Percentiles rank a stretch among this genome's conserved stretches.
Evolutionary conservation across 2,888 invertebrate species (phyloP).

Genomic region (Melipona bicolor): DNA sequence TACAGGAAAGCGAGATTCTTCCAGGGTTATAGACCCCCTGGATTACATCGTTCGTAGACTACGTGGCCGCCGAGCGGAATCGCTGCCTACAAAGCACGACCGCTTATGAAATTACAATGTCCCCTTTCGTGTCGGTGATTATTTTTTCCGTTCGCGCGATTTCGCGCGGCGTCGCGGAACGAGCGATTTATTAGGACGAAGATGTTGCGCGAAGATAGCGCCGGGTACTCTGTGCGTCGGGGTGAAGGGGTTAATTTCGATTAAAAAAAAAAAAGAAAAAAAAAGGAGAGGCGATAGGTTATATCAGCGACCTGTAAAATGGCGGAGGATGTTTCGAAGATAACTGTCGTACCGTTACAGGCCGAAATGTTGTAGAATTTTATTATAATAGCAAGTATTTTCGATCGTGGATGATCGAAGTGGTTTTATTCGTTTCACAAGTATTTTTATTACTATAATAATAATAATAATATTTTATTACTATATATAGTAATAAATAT

Average conservation of each 20-base stretch:
- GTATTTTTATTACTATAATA: too few relatives aligned
- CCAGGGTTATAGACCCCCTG: constrained; percentile 54
- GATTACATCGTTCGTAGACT: constrained; percentile 44
- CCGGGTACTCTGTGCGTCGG: not conserved
- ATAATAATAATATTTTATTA: too few relatives aligned
- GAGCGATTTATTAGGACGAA: constrained; percentile 19
- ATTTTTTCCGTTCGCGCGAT: constrained; percentile 35
- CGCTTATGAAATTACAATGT: constrained; percentile 48
- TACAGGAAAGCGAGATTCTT: constrained; percentile 52
- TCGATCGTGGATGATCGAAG: too few relatives aligned
- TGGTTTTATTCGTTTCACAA: too few relatives aligned
- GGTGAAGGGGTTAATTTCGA: constrained; percentile 1
- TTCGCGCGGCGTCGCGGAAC: constrained; percentile 10
- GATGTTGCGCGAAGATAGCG: not conserved
- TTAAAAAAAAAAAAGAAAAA: too few relatives aligned
- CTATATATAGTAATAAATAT: too few relatives aligned
- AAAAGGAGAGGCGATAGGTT: too few relatives aligned
- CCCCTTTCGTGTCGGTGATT: constrained; percentile 1
- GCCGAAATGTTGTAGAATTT: not conserved
- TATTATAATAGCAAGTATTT: not conserved
- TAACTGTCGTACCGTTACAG: not conserved
- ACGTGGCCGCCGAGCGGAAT: not conserved
- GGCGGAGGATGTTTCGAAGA: not conserved
- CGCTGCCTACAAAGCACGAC: constrained; percentile 16
- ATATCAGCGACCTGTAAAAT: not conserved